Evolutionary conservation across 1,140 invertebrate species (phyloP).

Genomic region (Hydropsyche tenuis): DNA sequence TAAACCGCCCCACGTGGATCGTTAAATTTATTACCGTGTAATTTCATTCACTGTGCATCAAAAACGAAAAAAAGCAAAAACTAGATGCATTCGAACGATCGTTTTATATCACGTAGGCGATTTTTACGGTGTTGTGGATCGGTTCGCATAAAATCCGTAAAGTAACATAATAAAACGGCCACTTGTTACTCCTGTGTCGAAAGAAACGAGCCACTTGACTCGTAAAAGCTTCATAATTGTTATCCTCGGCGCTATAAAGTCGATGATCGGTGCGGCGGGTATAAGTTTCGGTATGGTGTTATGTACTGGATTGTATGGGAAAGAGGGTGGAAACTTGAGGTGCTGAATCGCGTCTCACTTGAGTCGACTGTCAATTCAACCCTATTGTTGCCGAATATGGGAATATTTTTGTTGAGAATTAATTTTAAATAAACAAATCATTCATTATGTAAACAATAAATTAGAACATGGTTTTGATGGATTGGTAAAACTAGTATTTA

Average conservation of each 20-base stretch:
- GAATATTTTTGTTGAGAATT: too few species aligned
- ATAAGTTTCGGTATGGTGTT: conserved; percentile 18
- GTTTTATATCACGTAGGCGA: too few species aligned
- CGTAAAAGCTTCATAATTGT: conserved; percentile 28
- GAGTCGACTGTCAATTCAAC: neutral
- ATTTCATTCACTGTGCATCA: conserved; percentile 27
- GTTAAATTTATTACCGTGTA: conserved; percentile 39
- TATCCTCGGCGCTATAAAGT: conserved; percentile 22
- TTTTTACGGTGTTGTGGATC: neutral
- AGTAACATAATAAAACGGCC: conserved; percentile 29
- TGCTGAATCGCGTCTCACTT: too few species aligned
- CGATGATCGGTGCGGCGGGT: conserved; percentile 10
- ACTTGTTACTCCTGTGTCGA: conserved; percentile 24
- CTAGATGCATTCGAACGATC: neutral
- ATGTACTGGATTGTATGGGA: neutral
- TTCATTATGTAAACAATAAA: neutral
- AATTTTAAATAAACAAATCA: too few species aligned
- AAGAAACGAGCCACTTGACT: conserved; percentile 23
- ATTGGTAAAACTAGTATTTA: too few species aligned
- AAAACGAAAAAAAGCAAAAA: neutral
- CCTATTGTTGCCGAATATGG: neutral
- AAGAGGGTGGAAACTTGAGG: neutral
- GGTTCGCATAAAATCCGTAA: conserved; percentile 22
- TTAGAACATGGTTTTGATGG: too few species aligned
- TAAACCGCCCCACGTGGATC: conserved; percentile 23